phyloP scores from a whole-genome alignment of 2,888 invertebrate species.

The Nomada goodeniana region DNA sequence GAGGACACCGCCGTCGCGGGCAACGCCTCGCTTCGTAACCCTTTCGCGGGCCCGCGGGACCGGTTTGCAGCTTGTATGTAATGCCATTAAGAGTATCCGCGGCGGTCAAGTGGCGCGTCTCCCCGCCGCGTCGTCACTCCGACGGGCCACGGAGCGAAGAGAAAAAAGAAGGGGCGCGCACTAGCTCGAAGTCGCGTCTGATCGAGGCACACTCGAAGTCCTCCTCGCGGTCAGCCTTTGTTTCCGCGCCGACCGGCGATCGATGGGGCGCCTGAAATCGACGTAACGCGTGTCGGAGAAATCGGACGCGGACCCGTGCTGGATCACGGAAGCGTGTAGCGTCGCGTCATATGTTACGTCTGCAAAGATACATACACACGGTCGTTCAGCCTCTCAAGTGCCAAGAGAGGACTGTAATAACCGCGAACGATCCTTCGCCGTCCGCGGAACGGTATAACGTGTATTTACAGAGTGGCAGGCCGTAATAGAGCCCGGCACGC shows the following conservation, averaged over 20 bases:
- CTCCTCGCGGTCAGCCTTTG: background rate
- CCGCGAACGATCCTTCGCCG: slow-evolving; percentile 20
- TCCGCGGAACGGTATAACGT: slow-evolving; percentile 15
- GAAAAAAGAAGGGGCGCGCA: background rate
- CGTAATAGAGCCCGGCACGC: slow-evolving; percentile 65
- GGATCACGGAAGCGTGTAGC: background rate
- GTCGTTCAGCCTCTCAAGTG: slow-evolving; percentile 3
- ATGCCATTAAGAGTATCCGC: slow-evolving; percentile 53
- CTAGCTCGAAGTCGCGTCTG: background rate
- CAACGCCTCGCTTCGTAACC: slow-evolving; percentile 39
- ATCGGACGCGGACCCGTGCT: no score
- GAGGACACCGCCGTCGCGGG: slow-evolving; percentile 23
- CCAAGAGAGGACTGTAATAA: background rate
- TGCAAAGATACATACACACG: background rate
- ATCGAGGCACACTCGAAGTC: background rate
- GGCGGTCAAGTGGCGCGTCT: slow-evolving; percentile 10
- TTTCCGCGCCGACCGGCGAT: slow-evolving; percentile 15
- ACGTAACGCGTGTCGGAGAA: background rate
- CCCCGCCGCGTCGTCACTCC: slow-evolving; percentile 39
- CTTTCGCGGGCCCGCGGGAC: slow-evolving; percentile 54
- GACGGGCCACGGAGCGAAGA: background rate
- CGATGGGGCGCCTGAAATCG: slow-evolving; percentile 5
- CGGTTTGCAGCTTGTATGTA: slow-evolving; percentile 51
- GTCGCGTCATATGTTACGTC: background rate
- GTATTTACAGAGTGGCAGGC: slow-evolving; percentile 56